phyloP scores from a whole-genome alignment of 2,113 vertebrate species.

The Callipepla californica region DNA sequence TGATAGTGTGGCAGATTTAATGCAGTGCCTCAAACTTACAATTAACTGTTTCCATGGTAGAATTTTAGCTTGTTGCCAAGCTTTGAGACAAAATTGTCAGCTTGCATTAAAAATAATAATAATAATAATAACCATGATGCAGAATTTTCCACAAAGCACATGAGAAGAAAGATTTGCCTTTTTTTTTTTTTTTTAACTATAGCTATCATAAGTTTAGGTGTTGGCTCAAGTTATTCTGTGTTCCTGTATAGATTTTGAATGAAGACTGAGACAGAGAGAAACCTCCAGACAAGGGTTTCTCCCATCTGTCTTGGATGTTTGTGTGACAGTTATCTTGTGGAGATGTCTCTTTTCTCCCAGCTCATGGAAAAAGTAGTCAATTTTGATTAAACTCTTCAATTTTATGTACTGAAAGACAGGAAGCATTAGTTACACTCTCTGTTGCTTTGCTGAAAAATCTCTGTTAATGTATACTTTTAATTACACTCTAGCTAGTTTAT shows the following conservation, averaged over 20 bases:
- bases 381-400: neutral
- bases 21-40: neutral
- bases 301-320: neutral
- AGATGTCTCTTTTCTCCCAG: neutral
- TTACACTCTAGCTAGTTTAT: neutral
- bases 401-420: neutral
- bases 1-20: neutral
- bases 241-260: neutral
- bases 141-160: neutral
- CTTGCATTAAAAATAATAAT: neutral
- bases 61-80: neutral
- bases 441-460: neutral
- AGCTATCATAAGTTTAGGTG: neutral
- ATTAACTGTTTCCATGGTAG: neutral
- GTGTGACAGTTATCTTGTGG: neutral
- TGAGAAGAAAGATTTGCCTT: neutral
- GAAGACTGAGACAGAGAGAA: neutral
- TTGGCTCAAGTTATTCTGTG: neutral
- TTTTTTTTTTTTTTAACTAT: neutral
- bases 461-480: neutral
- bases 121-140: neutral
- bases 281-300: neutral
- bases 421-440: neutral
- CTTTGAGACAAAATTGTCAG: neutral
- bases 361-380: neutral